Evolutionary conservation across 35 echinoderm and acorn worm genomes (phyloP), one percentile per base, ranked within the genome.

Genomic region (Lytechinus variegatus): DNA sequence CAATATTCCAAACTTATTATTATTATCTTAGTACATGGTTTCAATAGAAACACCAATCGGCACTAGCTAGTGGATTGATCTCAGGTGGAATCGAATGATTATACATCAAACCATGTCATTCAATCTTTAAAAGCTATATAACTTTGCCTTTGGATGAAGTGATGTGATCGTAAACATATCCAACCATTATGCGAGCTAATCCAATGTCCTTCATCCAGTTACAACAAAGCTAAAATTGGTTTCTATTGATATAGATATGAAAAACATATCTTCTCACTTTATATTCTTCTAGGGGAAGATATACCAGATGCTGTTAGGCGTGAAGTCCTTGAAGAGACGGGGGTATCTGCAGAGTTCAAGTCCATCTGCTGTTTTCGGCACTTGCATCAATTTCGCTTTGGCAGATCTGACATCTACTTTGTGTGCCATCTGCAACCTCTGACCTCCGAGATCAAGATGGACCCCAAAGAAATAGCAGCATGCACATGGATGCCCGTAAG

Each of bases 401-500:
- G 96, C 9, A 95, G 95, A 54, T 97, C 97, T 9, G 97, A 97
- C 54, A 96, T 97, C 27, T 97, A 97, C 94, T 97, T 97, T 90
- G 94, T 97, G 8, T 97, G 97, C 87, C 94, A 96, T 55, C 91
- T 97, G 61, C 91, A 54, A 94, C 94, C 97, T n/a, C 72, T 96
- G 56, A 95, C 66, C 54, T 87, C 86, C 13, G 96, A 97, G 19
- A 96, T 97, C 24, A 60, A 87, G 27, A 21, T 54, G 27, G 95
- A 95, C 55, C 94, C 94, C 10, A 54, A 87, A 21, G 97, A 97
- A 91, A 97, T 97, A 27, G 94, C 57, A 79, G 94, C 87, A 8
- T 96, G 97, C 54, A 92, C 44, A 55, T 97, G 97, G 97, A 97
- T 97, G 97, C 58, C 96, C 87, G 96, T 97, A 95, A 97, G 96